Percentiles rank a stretch among this genome's conserved stretches.
Evolutionary conservation across 92 coral and sea anemone species (phyloP).

Genomic region (Phenganax subtilis): DNA sequence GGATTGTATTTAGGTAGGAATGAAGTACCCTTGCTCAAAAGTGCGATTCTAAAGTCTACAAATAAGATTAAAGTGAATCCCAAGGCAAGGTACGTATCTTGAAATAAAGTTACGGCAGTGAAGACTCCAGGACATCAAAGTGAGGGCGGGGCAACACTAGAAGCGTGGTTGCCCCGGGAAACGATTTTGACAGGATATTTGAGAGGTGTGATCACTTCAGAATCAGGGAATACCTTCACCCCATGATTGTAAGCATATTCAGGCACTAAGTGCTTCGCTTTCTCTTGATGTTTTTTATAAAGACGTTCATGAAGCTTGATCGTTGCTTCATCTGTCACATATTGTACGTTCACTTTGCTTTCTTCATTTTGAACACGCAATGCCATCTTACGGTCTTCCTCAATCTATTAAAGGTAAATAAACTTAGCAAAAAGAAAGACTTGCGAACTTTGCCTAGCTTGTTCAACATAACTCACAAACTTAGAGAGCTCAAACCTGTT

Average conservation of each 20-base stretch:
- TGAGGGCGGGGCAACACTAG: background rate
- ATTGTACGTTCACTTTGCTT: conserved; percentile 38
- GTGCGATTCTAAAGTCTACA: background rate
- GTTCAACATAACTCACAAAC: background rate
- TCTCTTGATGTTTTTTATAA: conserved; percentile 62
- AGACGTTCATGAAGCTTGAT: conserved; percentile 53
- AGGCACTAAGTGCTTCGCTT: conserved; percentile 63
- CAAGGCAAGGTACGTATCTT: background rate
- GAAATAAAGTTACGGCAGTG: background rate
- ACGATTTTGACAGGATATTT: conserved; percentile 62
- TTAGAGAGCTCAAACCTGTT: conserved; percentile 33
- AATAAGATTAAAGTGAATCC: background rate
- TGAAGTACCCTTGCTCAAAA: background rate
- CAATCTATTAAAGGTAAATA: conserved; percentile 51
- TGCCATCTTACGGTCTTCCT: conserved; percentile 63
- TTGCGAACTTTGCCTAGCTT: background rate
- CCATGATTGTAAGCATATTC: conserved; percentile 82
- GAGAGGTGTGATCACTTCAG: conserved; percentile 55
- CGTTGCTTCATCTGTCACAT: conserved; percentile 40
- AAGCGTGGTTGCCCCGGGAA: conserved; percentile 61
- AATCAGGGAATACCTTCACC: conserved; percentile 47
- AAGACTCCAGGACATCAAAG: background rate
- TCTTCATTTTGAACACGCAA: conserved; percentile 58
- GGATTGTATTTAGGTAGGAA: background rate
- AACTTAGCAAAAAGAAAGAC: background rate